Percentiles rank a stretch among this genome's conserved stretches.
Conservation (phyloP, 2,797 vertebrate species). For the Gallinago stenura region DNA sequence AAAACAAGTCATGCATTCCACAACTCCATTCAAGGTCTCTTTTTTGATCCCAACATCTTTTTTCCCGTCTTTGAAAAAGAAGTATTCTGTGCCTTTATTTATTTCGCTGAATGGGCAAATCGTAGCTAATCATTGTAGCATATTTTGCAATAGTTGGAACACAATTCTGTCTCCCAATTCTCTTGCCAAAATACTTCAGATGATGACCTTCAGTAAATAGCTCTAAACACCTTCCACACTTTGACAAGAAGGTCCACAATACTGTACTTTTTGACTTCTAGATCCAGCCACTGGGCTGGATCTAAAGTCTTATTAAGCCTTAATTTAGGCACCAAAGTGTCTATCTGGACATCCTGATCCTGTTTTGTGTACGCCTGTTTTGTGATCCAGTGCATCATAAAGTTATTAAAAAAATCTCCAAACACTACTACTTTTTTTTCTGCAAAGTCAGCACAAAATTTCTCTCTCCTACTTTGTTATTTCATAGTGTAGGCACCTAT, state of each 20-base stretch:
- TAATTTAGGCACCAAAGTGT: neutral
- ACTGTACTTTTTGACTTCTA: neutral
- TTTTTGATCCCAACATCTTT: neutral
- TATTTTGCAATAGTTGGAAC: slow-evolving; percentile 7
- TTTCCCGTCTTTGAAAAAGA: neutral
- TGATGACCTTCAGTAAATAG: neutral
- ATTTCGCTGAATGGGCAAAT: neutral
- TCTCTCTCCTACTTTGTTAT: neutral
- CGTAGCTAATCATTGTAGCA: neutral
- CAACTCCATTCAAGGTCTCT: neutral
- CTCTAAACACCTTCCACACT: neutral
- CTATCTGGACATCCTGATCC: neutral
- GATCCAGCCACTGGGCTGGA: neutral
- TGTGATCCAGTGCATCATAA: neutral
- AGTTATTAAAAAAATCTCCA: neutral
- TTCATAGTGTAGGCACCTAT: neutral
- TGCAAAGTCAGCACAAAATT: neutral
- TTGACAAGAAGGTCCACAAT: neutral
- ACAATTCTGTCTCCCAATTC: neutral
- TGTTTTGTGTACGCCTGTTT: neutral
- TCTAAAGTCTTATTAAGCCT: neutral
- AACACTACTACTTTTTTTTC: neutral
- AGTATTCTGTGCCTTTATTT: neutral
- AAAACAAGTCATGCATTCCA: neutral
- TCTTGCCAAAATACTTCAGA: neutral